Evolutionary conservation across 2,888 invertebrate species (phyloP).

Genomic region (Lasioglossum vierecki): DNA sequence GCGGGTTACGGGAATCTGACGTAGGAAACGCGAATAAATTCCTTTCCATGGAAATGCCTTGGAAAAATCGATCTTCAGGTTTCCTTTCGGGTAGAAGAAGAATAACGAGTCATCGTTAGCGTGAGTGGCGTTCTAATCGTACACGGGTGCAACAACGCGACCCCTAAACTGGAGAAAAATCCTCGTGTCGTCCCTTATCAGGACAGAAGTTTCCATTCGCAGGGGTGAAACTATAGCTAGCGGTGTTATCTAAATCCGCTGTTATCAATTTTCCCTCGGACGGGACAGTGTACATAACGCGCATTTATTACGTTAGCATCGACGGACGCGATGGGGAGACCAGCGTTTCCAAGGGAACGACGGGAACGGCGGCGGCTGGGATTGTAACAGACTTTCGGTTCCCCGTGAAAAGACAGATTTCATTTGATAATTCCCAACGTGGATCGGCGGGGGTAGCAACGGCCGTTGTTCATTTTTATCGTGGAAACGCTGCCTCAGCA

Average conservation of each 20-base stretch:
- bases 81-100: constrained; percentile 24
- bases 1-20: background rate
- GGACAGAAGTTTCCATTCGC: constrained; percentile 4
- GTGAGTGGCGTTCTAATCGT: constrained; percentile 22
- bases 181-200: background rate
- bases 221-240: constrained; percentile 10
- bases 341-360: constrained; percentile 12
- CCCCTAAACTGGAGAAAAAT: constrained; percentile 5
- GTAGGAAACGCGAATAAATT: constrained; percentile 24
- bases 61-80: constrained; percentile 18
- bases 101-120: constrained; percentile 42
- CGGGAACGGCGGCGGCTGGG: background rate
- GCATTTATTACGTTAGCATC: constrained; percentile 25
- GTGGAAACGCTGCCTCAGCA: background rate
- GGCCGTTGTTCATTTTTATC: constrained; percentile 20
- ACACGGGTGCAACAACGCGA: constrained; percentile 7
- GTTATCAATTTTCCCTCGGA: constrained; percentile 28
- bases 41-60: constrained; percentile 14
- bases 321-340: background rate
- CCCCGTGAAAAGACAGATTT: constrained; percentile 27
- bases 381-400: constrained; percentile 11
- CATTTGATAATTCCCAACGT: constrained; percentile 35
- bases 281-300: constrained; percentile 14
- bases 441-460: background rate
- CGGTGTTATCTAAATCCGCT: constrained; percentile 30